Conservation (phyloP, 2,113 vertebrate genomes). For the Haliaeetus leucogaster region DNA sequence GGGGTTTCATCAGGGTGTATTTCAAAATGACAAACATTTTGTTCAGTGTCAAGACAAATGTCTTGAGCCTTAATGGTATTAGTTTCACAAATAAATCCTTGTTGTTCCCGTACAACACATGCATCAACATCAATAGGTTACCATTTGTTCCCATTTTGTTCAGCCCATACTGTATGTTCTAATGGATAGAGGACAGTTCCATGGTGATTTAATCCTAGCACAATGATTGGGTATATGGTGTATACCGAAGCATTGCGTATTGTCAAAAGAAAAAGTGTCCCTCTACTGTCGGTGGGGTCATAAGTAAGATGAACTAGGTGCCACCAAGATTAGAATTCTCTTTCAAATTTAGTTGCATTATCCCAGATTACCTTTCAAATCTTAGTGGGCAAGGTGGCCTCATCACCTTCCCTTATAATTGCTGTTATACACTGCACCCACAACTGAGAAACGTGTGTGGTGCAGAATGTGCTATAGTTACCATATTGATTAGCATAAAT, state of each 20-base stretch:
- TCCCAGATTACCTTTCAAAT: neutral
- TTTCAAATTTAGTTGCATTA: neutral
- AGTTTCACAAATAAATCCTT: too few relatives aligned
- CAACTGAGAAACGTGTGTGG: neutral
- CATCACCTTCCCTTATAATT: neutral
- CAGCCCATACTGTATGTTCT: neutral
- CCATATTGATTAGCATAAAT: neutral
- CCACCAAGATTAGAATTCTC: neutral
- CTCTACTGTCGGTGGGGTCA: neutral
- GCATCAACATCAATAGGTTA: neutral
- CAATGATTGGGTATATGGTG: neutral
- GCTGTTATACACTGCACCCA: neutral
- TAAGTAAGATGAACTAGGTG: neutral
- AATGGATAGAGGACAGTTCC: neutral
- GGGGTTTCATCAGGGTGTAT: neutral
- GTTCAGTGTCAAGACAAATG: too few relatives aligned
- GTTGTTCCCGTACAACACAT: neutral
- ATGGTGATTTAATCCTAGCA: neutral
- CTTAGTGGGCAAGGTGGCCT: neutral
- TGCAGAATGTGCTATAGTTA: too few relatives aligned
- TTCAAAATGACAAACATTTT: too few relatives aligned
- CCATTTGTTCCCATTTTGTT: neutral
- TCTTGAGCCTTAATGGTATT: too few relatives aligned
- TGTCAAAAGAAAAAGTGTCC: neutral
- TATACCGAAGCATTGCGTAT: neutral